These are phyloP conservation scores for Melanerpes formicivorus DNA, from an alignment of 2,113 vertebrate species.

Conservation along the genomic window DNA sequence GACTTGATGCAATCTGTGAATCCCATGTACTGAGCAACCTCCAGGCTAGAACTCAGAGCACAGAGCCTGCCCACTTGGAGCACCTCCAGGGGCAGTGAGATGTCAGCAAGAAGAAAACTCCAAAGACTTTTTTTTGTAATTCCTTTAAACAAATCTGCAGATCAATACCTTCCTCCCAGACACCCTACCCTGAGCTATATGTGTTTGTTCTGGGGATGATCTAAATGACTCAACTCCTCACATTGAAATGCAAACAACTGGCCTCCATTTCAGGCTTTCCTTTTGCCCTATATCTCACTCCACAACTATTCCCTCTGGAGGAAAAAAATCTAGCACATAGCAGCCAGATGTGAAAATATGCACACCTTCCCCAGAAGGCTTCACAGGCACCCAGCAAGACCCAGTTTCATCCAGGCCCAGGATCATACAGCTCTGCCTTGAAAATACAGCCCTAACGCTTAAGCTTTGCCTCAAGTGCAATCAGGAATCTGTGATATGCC, in stretches of 20 bases:
- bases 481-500: background rate
- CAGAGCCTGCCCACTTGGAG: background rate
- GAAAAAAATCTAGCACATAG: slow-evolving; percentile 4
- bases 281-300: slow-evolving; percentile 21
- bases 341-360: background rate
- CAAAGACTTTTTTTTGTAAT: background rate
- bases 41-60: background rate
- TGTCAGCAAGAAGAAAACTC: background rate
- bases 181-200: background rate
- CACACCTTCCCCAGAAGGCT: background rate
- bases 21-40: background rate
- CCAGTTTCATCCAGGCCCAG: background rate
- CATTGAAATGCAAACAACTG: background rate
- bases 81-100: background rate
- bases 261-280: slow-evolving; percentile 2
- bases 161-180: background rate
- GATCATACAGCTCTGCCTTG: background rate
- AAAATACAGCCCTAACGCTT: background rate
- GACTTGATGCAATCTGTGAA: too few relatives aligned
- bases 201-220: background rate
- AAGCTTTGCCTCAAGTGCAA: background rate
- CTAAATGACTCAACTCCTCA: background rate
- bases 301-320: background rate
- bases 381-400: background rate
- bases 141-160: background rate